These are phyloP conservation scores for Clinocottus analis DNA, from an alignment of 2,113 vertebrate genomes.

Conservation along the genomic window DNA sequence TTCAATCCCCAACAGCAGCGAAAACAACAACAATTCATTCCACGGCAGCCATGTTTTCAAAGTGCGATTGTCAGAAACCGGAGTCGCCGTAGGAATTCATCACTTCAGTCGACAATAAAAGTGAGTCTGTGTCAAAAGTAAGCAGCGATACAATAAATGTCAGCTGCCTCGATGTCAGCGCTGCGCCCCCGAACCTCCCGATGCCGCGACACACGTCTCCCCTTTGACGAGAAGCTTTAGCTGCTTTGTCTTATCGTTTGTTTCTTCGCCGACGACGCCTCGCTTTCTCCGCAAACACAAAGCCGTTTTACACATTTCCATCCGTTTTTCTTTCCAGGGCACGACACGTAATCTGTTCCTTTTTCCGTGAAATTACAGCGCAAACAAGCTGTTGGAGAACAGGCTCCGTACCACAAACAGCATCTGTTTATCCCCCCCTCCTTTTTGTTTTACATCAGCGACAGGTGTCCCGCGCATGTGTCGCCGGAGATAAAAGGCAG, in stretches of 20 bases:
- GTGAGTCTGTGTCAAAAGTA: conserved; percentile 38
- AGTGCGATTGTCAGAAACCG: conserved; percentile 27
- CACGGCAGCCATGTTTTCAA: conserved; percentile 11
- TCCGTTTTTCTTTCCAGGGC: neutral
- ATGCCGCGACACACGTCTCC: conserved; percentile 24
- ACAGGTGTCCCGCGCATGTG: conserved; percentile 17
- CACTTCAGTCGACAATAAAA: conserved; percentile 38
- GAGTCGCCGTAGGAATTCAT: conserved; percentile 25
- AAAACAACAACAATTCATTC: conserved; percentile 44
- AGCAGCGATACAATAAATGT: conserved; percentile 39
- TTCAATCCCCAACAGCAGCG: conserved; percentile 26
- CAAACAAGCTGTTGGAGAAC: conserved; percentile 19
- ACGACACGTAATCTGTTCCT: conserved; percentile 12
- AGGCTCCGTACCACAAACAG: neutral
- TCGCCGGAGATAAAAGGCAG: conserved; percentile 20
- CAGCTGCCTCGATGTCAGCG: conserved; percentile 37
- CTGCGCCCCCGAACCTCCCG: conserved; percentile 25
- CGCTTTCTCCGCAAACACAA: conserved; percentile 26
- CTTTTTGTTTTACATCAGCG: conserved; percentile 6
- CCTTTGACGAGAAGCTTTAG: conserved; percentile 33
- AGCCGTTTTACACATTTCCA: conserved; percentile 9
- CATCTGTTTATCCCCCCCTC: conserved; percentile 4
- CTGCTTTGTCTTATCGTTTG: neutral
- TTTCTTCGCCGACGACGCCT: conserved; percentile 16
- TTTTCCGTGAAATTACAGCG: conserved; percentile 12